Conservation (phyloP, 2,797 vertebrate species). For the Clarias pachynema region DNA sequence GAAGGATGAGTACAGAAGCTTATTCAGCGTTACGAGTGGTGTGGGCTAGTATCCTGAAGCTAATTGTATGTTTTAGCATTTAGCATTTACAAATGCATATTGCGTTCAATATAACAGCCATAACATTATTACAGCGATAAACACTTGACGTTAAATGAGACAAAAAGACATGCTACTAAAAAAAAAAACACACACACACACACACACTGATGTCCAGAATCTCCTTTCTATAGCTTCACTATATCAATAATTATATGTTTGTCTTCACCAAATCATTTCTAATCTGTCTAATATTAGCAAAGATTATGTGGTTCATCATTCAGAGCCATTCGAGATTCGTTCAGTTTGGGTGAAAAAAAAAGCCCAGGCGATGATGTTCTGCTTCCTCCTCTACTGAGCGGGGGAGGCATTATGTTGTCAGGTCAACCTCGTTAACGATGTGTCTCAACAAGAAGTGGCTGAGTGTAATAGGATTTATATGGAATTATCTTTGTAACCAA, state of each 20-base stretch:
- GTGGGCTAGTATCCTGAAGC: not conserved
- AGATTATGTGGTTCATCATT: not conserved
- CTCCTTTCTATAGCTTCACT: not conserved
- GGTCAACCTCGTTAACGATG: not conserved
- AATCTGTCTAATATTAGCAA: not conserved
- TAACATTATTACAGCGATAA: not conserved
- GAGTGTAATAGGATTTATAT: not conserved
- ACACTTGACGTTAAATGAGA: not conserved
- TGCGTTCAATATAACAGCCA: not conserved
- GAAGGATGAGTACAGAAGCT: not conserved
- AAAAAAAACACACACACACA: not conserved
- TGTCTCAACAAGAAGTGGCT: not conserved
- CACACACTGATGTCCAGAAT: not conserved
- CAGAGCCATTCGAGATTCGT: not conserved
- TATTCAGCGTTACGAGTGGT: not conserved
- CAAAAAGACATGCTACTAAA: not conserved
- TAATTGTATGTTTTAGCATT: no score
- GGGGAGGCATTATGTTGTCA: not conserved
- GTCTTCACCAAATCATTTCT: not conserved
- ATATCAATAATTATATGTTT: not conserved
- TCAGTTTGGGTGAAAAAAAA: not conserved
- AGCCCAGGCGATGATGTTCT: not conserved
- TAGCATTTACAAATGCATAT: no score
- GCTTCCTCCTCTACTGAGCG: not conserved
- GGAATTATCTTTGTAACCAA: not conserved